Evolutionary conservation across 2,113 vertebrate species (phyloP).

Genomic region (Poeciliopsis prolifica): DNA sequence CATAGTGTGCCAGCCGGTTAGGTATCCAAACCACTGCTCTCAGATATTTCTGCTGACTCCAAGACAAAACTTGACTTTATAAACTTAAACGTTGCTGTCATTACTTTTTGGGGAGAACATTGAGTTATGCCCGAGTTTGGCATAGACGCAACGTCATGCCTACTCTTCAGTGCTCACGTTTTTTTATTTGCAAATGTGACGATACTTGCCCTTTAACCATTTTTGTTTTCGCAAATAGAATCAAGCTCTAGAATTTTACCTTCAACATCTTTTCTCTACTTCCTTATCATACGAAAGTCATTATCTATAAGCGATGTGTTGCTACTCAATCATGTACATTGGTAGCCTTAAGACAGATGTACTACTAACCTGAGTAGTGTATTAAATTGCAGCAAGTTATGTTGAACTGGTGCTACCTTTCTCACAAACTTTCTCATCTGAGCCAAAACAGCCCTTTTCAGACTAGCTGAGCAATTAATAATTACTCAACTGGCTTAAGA

Average conservation of each 20-base stretch:
- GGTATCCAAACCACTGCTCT: no score
- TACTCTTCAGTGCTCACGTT: background rate
- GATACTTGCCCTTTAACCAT: background rate
- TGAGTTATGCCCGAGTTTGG: background rate
- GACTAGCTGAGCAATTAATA: constrained; percentile 14
- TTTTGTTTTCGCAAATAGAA: constrained; percentile 41
- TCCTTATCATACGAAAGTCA: constrained; percentile 4
- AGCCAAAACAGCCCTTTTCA: constrained; percentile 66
- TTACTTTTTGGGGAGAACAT: background rate
- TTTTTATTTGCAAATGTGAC: background rate
- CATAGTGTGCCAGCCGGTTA: no score
- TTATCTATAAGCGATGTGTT: constrained; percentile 12
- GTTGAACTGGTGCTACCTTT: constrained; percentile 31
- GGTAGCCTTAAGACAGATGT: constrained; percentile 25
- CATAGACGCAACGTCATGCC: background rate
- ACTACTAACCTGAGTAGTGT: constrained; percentile 55
- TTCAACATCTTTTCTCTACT: constrained; percentile 3
- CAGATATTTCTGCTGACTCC: background rate
- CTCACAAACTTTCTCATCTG: constrained; percentile 34
- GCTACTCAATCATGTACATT: constrained; percentile 20
- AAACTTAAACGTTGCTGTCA: background rate
- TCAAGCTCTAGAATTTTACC: constrained; percentile 19
- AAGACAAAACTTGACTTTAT: background rate
- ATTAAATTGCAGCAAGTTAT: constrained; percentile 62
- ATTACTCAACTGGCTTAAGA: constrained; percentile 33